phyloP scores from a whole-genome alignment of 2,113 vertebrate species.

The Pycnonotus jocosus region DNA sequence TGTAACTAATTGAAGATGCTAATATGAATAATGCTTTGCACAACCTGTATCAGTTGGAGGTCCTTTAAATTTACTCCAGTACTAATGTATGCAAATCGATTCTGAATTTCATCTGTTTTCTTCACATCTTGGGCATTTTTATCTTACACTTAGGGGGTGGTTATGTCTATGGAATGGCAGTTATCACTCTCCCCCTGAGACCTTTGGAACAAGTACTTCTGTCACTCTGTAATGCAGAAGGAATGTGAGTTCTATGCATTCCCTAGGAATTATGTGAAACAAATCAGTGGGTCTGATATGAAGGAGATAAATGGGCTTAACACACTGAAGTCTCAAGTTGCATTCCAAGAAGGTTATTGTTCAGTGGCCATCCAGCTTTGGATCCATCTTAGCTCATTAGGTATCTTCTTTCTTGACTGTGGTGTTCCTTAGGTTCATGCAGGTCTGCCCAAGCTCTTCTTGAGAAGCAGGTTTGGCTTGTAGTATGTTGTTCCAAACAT shows the following conservation, averaged over 20 bases:
- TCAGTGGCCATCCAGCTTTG: background rate
- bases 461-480: background rate
- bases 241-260: background rate
- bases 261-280: background rate
- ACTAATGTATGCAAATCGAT: background rate
- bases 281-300: background rate
- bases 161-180: background rate
- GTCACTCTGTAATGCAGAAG: background rate
- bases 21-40: background rate
- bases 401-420: background rate
- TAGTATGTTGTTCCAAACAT: background rate
- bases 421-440: background rate
- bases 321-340: background rate
- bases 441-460: background rate
- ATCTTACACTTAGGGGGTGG: background rate
- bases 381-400: rapidly evolving
- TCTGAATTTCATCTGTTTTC: background rate
- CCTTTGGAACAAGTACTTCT: background rate
- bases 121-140: background rate
- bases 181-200: no score
- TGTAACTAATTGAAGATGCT: background rate
- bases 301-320: background rate
- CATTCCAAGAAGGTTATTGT: background rate
- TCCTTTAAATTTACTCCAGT: background rate
- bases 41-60: rapidly evolving